phyloP scores from a whole-genome alignment of 2,888 invertebrate genomes.

The Eubasilissa splendida region DNA sequence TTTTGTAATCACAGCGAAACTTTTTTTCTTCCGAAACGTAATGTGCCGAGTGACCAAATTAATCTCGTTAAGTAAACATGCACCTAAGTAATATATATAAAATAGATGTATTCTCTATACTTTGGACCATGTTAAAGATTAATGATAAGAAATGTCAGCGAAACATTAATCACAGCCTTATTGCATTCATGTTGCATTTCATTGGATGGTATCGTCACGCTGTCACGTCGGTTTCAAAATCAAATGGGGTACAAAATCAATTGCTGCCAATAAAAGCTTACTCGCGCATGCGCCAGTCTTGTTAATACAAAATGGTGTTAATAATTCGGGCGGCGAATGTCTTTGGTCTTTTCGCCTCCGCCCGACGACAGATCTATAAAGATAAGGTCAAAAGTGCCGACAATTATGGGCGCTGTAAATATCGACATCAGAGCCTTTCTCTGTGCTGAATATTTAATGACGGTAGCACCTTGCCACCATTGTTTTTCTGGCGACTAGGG shows the following conservation, averaged over 20 bases:
- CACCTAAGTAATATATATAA: too few species aligned
- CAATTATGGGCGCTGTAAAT: slow-evolving; percentile 41
- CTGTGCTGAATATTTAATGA: slow-evolving; percentile 11
- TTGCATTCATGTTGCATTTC: too few species aligned
- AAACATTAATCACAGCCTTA: too few species aligned
- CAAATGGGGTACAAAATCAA: background rate
- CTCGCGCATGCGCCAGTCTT: slow-evolving; percentile 2
- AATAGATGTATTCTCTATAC: too few species aligned
- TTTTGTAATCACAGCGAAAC: too few species aligned
- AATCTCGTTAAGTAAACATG: too few species aligned
- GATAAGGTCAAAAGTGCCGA: slow-evolving; percentile 44
- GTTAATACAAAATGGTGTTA: slow-evolving; percentile 1
- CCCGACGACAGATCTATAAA: slow-evolving; percentile 40
- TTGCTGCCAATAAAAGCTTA: slow-evolving; percentile 1
- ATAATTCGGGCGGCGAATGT: slow-evolving; percentile 39
- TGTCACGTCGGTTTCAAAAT: too few species aligned
- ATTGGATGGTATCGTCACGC: too few species aligned
- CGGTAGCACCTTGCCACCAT: slow-evolving; percentile 29
- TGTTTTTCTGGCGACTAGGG: background rate
- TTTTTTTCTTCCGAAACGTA: too few species aligned
- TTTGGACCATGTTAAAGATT: too few species aligned
- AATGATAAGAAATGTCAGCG: too few species aligned
- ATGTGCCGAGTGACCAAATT: too few species aligned
- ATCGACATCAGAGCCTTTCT: slow-evolving; percentile 20
- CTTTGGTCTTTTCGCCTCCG: slow-evolving; percentile 25